phyloP scores from a whole-genome alignment of 2,888 invertebrate genomes.

The Meghimatium bilineatum region DNA sequence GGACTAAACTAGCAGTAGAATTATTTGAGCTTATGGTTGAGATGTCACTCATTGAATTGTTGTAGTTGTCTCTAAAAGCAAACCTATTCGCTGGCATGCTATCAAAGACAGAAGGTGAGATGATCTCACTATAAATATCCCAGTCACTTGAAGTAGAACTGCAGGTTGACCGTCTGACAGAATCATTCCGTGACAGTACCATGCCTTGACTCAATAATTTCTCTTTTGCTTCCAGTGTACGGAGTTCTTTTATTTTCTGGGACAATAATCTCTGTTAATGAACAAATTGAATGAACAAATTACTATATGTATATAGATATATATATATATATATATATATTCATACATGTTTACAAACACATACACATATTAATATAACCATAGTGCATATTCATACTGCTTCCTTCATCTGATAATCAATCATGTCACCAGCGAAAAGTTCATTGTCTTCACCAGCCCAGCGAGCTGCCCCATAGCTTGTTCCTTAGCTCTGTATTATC shows the following conservation, averaged over 20 bases:
- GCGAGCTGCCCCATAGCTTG: too few relatives aligned
- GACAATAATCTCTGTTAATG: slow-evolving; percentile 61
- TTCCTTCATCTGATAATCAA: too few relatives aligned
- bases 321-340: too few relatives aligned
- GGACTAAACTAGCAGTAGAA: not conserved
- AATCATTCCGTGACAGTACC: slow-evolving; percentile 57
- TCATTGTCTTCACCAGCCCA: too few relatives aligned
- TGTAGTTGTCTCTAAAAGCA: slow-evolving; percentile 17
- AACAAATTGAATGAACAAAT: too few relatives aligned
- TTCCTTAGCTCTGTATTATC: too few relatives aligned
- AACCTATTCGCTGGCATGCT: slow-evolving; percentile 55
- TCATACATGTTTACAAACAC: too few relatives aligned
- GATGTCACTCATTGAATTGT: slow-evolving; percentile 27
- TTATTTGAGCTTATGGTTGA: slow-evolving; percentile 10
- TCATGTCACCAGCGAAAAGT: too few relatives aligned
- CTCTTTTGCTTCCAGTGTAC: slow-evolving; percentile 64
- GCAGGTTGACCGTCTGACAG: slow-evolving; percentile 58
- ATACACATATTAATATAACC: too few relatives aligned
- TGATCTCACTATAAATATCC: slow-evolving; percentile 67
- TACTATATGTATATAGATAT: too few relatives aligned
- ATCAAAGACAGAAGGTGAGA: slow-evolving; percentile 54
- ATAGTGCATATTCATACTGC: too few relatives aligned
- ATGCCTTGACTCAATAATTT: slow-evolving; percentile 57
- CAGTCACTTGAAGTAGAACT: slow-evolving; percentile 63
- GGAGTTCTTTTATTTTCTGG: slow-evolving; percentile 62